Evolutionary conservation across 2,113 vertebrate genomes (phyloP), one percentile per base, ranked within the genome.

Genomic region (Hemiprocne comata): DNA sequence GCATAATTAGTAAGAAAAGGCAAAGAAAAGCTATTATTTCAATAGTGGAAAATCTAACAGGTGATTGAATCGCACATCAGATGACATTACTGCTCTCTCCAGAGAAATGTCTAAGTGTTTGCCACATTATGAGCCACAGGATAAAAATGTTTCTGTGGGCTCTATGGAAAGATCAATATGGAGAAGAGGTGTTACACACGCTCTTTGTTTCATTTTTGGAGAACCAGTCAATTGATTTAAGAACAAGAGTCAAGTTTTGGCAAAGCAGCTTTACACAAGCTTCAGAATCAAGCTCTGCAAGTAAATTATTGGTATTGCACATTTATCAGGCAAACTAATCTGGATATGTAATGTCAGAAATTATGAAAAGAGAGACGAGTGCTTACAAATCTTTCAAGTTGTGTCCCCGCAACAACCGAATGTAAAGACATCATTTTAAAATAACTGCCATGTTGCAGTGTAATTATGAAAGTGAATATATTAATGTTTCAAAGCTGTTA

Each of bases 81-180:
- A 96, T 98, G 93, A 98, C 96, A 98, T 97, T 96, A 98, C 97
- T 85, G 90, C 85, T 96, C 97, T 97, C 93, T 88, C 86, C 93
- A 96, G 89, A 98, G 95, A 96, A 95, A 97, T 78, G 87, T 86
- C 91, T 93, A 95, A 95, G 90, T 77, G 82, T 96, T 96, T 94
- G 65, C 97, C 95, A 97, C 84, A 78, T 96, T 98, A 98, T 93
- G 87, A 96, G 75, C 75, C 89, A 96, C 74, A 7, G 64, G 92
- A 98, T 97, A 97, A 98, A 98, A 97, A 98, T 65, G 65, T 91
- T 97, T 97, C 87, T 95, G 77, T 40, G 19, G 89, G 82, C 96
- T 97, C 96, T 95, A 76, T 81, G 80, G 94, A 89, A 98, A 94
- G 93, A 98, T 98, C 97, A 97, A 98, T 98, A 98, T 0, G 3